These are phyloP conservation scores for Suncus etruscus DNA, from an alignment of 2,113 vertebrate genomes.

Conservation along the genomic window DNA sequence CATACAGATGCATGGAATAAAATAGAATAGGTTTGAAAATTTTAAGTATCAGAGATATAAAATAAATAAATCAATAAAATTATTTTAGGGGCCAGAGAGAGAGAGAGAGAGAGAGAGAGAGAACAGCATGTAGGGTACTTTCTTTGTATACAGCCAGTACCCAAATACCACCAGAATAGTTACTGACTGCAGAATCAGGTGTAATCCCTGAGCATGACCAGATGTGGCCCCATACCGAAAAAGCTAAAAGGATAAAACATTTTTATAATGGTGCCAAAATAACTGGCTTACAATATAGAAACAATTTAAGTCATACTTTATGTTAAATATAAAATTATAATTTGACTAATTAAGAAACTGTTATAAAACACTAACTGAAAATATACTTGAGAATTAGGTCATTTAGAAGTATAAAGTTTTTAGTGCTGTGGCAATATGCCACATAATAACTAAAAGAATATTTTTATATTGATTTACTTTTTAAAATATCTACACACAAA, in stretches of 20 bases:
- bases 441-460: constrained; percentile 47
- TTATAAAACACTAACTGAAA: constrained; percentile 31
- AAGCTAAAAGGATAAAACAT: too few species aligned
- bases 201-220: too few species aligned
- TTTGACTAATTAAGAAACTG: constrained; percentile 38
- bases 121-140: too few species aligned
- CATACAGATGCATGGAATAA: not conserved
- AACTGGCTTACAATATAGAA: constrained; percentile 39
- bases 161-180: too few species aligned
- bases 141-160: too few species aligned
- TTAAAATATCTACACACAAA: not conserved
- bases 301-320: constrained; percentile 55
- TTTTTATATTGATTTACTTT: not conserved
- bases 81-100: not conserved
- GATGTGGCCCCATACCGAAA: too few species aligned
- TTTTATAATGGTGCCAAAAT: constrained; percentile 12
- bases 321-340: constrained; percentile 59
- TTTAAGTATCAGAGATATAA: constrained; percentile 43
- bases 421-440: constrained; percentile 28
- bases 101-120: too few species aligned
- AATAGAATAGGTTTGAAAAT: constrained; percentile 20
- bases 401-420: constrained; percentile 64
- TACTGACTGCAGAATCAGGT: too few species aligned
- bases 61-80: constrained; percentile 60
- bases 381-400: constrained; percentile 35